Conservation (phyloP, 2,888 invertebrate species). For the Muschampia plurimacula region DNA sequence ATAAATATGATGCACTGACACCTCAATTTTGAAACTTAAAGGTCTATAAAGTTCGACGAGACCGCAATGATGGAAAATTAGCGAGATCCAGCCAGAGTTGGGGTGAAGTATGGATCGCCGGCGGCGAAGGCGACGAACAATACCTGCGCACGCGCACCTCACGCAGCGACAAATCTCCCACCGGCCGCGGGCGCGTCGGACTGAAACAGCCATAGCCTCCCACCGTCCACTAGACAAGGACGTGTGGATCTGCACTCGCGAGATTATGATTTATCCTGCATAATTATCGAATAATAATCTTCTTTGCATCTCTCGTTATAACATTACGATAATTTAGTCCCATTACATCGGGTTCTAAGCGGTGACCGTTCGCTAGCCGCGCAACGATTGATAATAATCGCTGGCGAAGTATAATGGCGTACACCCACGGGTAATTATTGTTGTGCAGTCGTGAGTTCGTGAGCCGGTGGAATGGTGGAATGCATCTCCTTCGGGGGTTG, state of each 20-base stretch:
- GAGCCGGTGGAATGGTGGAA: conserved; percentile 81
- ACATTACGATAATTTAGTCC: conserved; percentile 83
- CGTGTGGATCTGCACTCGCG: conserved; percentile 60
- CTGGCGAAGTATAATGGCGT: conserved; percentile 85
- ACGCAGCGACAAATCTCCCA: conserved; percentile 63
- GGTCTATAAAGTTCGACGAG: conserved; percentile 78
- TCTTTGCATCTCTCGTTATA: conserved; percentile 85
- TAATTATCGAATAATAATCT: conserved; percentile 84
- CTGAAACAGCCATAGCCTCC: conserved; percentile 55
- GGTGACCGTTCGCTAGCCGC: conserved; percentile 80
- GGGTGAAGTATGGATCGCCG: conserved; percentile 79
- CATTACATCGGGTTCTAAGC: conserved; percentile 82
- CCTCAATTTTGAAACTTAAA: conserved; percentile 79
- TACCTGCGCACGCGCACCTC: conserved; percentile 62
- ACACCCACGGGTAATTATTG: conserved; percentile 86
- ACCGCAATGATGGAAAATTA: conserved; percentile 84
- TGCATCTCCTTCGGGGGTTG: conserved; percentile 86
- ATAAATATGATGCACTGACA: conserved; percentile 81
- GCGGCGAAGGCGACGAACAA: conserved; percentile 70
- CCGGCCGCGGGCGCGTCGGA: conserved; percentile 61
- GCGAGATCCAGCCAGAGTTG: conserved; percentile 80
- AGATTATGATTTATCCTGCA: conserved; percentile 81
- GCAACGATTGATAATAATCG: conserved; percentile 85
- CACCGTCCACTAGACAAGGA: conserved; percentile 55
- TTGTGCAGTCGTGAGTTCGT: conserved; percentile 86